Evolutionary conservation across 2,113 vertebrate species (phyloP), one percentile per base, ranked within the genome.

Genomic region (Cranoglanis bouderius): DNA sequence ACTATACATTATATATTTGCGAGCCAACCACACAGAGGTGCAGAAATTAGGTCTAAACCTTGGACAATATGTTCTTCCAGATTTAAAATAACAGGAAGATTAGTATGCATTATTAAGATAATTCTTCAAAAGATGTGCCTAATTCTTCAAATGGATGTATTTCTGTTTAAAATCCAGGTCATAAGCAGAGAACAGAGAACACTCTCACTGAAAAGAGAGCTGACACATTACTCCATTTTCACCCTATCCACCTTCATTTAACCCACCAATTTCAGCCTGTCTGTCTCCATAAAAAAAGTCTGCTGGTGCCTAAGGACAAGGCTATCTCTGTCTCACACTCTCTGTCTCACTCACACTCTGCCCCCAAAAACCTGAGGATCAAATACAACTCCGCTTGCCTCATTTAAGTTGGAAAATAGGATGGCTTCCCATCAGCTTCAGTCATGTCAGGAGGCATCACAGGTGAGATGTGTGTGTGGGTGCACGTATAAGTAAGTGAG

Each of bases 151-250:
- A 19, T 38, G 59, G 43, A 65, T 19, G 5, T 87, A 78, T 87
- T 46, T 19, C 29, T 81, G 49, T 40, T 8, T 24, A 57, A 67
- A 88, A 51, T 85, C 72, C 85, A 21, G 67, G 18, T 46, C n/a
- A 46, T 84, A 85, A 75, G 72, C 59, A 91, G 88, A 40, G 51
- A 85, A 35, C 59, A 74, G 16, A 81, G 59, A 70, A 83, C 55
- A 81, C n/a, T 55, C 26, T 85, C 82, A 85, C 43, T 84, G 55
- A 13, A 29, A 78, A 77, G 90, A 89, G 59, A 84, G 21, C 84
- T 90, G 91, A 89, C 82, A 40, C 83, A 82, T 86, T 59, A 87
- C 77, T 77, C 87, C 83, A 91, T 92, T 93, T 92, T 91, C 91
- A 84, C 59, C 74, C 90, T 88, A 89, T 86, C 88, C 78, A 55